These are phyloP conservation scores for Romanomermis culicivorax DNA, from an alignment of 2,888 invertebrate species.

Conservation along the genomic window DNA sequence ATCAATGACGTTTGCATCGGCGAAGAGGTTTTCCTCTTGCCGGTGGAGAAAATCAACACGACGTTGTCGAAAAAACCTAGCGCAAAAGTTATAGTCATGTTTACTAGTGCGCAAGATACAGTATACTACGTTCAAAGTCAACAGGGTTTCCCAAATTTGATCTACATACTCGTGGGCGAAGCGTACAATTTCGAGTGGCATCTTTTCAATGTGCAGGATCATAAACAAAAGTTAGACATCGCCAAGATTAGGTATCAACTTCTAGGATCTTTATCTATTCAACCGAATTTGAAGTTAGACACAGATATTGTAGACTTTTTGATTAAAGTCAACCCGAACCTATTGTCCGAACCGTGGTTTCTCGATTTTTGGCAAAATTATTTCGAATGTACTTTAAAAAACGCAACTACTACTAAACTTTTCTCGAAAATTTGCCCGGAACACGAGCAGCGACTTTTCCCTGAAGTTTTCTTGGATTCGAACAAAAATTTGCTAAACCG, in stretches of 20 bases:
- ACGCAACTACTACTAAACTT: background rate
- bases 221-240: background rate
- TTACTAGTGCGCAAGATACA: conserved; percentile 17
- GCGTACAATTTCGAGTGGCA: conserved; percentile 21
- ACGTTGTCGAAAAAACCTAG: conserved; percentile 13
- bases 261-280: conserved; percentile 7
- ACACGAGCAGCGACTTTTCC: conserved; percentile 21
- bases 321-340: conserved; percentile 20
- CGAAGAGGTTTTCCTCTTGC: conserved; percentile 14
- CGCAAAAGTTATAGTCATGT: conserved; percentile 22
- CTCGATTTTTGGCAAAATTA: conserved; percentile 16
- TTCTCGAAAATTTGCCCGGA: conserved; percentile 18
- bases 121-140: conserved; percentile 6
- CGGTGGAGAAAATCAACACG: background rate
- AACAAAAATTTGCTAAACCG: conserved; percentile 14
- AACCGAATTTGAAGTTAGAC: conserved; percentile 13
- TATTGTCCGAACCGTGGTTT: conserved; percentile 24
- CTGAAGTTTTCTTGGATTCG: conserved; percentile 16
- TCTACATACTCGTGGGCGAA: conserved; percentile 24
- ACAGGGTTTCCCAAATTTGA: conserved; percentile 12
- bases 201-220: background rate
- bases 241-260: background rate
- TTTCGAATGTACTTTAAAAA: conserved; percentile 7
- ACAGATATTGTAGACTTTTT: conserved; percentile 22
- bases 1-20: conserved; percentile 22